These are phyloP conservation scores for Poeciliopsis presidionis DNA, from an alignment of 2,797 vertebrate species.

Conservation along the genomic window DNA sequence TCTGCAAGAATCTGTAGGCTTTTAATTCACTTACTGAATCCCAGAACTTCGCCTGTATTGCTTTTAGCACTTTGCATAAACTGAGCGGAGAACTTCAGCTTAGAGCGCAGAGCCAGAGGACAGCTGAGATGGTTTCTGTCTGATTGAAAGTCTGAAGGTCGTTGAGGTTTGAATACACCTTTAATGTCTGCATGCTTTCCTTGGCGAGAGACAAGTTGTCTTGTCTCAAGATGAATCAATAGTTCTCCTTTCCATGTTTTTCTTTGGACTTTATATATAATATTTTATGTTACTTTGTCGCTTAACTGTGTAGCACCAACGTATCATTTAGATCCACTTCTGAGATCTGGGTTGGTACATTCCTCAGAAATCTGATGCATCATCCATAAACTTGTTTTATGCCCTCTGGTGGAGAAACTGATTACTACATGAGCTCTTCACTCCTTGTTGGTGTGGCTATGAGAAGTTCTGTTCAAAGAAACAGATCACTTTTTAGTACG, in stretches of 20 bases:
- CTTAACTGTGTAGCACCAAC: not conserved
- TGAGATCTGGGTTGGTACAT: not conserved
- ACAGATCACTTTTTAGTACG: not conserved
- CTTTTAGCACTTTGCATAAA: conserved; percentile 2
- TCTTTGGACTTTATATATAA: not conserved
- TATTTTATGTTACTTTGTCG: not conserved
- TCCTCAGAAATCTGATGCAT: not conserved
- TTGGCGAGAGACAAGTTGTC: not conserved
- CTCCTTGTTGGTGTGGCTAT: no score
- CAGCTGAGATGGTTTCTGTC: not conserved
- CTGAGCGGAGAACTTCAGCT: not conserved
- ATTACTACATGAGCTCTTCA: not conserved
- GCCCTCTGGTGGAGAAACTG: not conserved
- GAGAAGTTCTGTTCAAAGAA: not conserved
- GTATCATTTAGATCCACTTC: not conserved
- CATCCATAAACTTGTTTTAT: not conserved
- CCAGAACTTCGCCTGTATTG: conserved; percentile 4
- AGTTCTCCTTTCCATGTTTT: not conserved
- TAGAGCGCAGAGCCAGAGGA: conserved; percentile 2
- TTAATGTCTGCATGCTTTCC: not conserved
- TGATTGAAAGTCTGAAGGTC: not conserved
- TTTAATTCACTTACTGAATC: conserved; percentile 13
- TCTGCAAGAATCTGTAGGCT: conserved; percentile 12
- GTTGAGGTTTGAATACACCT: not conserved
- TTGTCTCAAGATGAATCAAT: not conserved